Evolutionary conservation across 1,140 invertebrate species (phyloP), one percentile per base, ranked within the genome.

Genomic region (Drosophila ogumai): DNA sequence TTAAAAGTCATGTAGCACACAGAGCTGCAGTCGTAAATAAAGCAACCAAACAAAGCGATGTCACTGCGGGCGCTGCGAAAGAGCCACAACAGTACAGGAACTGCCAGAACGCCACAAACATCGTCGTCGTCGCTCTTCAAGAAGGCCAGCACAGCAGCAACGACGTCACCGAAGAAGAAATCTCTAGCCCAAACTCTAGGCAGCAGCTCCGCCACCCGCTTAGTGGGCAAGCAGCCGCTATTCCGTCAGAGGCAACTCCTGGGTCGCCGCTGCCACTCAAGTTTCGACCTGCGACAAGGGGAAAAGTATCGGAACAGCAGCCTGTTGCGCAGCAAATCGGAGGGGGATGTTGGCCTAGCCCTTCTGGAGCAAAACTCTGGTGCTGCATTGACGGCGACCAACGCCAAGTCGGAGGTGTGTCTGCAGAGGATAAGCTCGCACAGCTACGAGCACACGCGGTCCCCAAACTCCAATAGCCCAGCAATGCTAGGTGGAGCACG

Each of bases 361-460:
- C 52, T 40, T 12, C 47, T 75, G 31, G 61, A 65, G 52, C 9
- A 79, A 25, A 55, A 80, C 17, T 49, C 65, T 3, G 43, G 60
- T 31, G 55, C 49, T 49, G 44, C 43, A 15, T 44, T 75, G 41
- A 75, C 65, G 40, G 76, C 49, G 15, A 68, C 72, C 38, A 87
- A 80, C 87, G 91, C 91, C 41, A 92, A 92, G 56, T 92, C 91
- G 3, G 91, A 92, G 49, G 90, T 92, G 55, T 92, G 91, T 41
- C 50, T 92, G 41, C 79, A 92, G 34, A 71, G 79, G n/a, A 92
- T 92, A 12, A 90, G 84, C 34, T 90, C 85, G 6, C 91, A 92
- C 19, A 92, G 67, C 41, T 92, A 86, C 81, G 82, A 91, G 25
- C 57, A 64, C 8, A 34, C 28, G 31, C 25, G 32, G 13, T 59